Evolutionary conservation across 2,888 invertebrate species (phyloP), one percentile per base, ranked within the genome.

Genomic region (Thera britannica): DNA sequence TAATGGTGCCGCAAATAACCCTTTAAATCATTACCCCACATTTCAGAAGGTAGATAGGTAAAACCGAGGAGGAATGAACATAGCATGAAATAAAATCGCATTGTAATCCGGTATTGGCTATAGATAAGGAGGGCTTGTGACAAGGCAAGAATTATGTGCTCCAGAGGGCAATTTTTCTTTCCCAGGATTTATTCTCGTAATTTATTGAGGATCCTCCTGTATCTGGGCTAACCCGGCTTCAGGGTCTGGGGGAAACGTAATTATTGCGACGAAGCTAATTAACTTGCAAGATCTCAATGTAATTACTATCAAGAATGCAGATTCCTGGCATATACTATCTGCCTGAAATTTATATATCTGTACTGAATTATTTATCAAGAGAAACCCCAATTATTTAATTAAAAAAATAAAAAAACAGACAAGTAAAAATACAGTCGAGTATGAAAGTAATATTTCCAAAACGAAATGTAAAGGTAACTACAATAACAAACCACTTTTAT

Each of bases 81-180:
- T 85, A 87, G 87, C 87, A 88, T 89, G 83, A 92, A 93, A 93
- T 93, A 93, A 93, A 93, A 93, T 93, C 92, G 89, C 89, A 92
- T 89, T 93, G 93, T 93, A 93, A 93, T 93, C 93, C 93, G 92
- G 90, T 93, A 93, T 93, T 93, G 93, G 93, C 87, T 88, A 86
- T 86, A 92, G 93, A 93, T 93, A 93, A 93, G 93, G 92, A 92
- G 90, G 88, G 90, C 87, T 90, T 93, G 93, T 93, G 93, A 93
- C 93, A 93, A 93, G 93, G 91, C 92, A 93, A 93, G 93, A 93
- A 93, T 93, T 93, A 93, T 93, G 93, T 93, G 93, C 93, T 93
- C 92, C 88, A 90, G 91, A 93, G 93, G 91, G 93, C 93, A 93
- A 93, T 93, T 93, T 93, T 93, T 93, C 93, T 93, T 93, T 86